These are phyloP conservation scores for Drosophila novamexicana DNA, from an alignment of 1,140 invertebrate genomes.

Conservation along the genomic window DNA sequence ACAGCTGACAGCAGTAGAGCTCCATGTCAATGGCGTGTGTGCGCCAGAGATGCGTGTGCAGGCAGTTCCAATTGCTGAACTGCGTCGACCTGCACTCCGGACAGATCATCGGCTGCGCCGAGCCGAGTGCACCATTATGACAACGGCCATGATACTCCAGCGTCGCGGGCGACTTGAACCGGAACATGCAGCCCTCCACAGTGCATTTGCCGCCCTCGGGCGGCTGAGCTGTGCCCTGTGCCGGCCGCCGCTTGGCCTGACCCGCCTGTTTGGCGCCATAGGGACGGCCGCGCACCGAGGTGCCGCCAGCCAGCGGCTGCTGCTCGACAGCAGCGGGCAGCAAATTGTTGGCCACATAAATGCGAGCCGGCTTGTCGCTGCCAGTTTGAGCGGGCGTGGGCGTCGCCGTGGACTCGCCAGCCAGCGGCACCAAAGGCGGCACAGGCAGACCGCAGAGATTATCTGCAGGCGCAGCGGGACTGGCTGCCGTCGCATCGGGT, in stretches of 20 bases:
- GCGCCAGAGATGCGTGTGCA: constrained; percentile 92
- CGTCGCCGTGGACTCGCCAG: constrained; percentile 25
- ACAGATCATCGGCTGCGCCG: constrained; percentile 86
- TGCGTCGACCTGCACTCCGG: constrained; percentile 87
- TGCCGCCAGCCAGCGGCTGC: constrained; percentile 51
- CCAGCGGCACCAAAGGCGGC: constrained; percentile 59
- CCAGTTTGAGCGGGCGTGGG: neutral
- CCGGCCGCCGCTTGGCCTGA: constrained; percentile 38
- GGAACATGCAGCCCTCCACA: constrained; percentile 77
- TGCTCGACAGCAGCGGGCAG: constrained; percentile 59
- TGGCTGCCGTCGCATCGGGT: neutral
- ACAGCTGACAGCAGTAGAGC: constrained; percentile 88
- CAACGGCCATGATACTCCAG: constrained; percentile 87
- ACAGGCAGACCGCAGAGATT: constrained; percentile 47
- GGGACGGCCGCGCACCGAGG: constrained; percentile 73
- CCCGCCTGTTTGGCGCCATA: constrained; percentile 76
- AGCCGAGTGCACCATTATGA: constrained; percentile 85
- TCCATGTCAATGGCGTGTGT: constrained; percentile 91
- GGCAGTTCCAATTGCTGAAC: constrained; percentile 86
- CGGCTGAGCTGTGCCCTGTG: constrained; percentile 23
- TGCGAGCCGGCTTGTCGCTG: constrained; percentile 69
- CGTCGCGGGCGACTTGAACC: constrained; percentile 83
- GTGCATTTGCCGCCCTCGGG: constrained; percentile 66
- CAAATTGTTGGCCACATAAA: constrained; percentile 82
- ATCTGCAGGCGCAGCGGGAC: neutral